Evolutionary conservation across 2,113 vertebrate species (phyloP), one percentile per base, ranked within the genome.

Genomic region (Speoplatyrhinus poulsoni): DNA sequence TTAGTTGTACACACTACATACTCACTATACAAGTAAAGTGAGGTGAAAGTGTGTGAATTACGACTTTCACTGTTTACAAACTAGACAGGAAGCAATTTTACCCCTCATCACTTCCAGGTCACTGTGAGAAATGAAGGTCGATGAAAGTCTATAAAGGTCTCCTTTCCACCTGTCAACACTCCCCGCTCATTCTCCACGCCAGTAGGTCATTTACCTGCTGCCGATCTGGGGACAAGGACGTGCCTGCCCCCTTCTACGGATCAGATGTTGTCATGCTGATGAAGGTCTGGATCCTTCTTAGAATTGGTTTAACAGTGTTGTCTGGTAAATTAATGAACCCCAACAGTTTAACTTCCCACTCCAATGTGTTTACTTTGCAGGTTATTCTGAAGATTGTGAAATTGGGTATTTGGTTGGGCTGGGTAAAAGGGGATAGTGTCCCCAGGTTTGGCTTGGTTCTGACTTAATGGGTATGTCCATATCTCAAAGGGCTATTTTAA

Each of bases 161-260:
- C 76, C 76, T 82, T 85, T 81, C 83, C 86, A 83, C 88, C 86
- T 87, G 88, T 86, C 88, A 80, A 55, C 36, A 13, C 69, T 81
- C 84, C 84, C 77, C 77, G 71, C 84, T 77, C 59, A 57, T 36
- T 83, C 70, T 66, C 74, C 67, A 53, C 10, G 15, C 52, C 75
- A 62, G 48, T 56, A 76, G 56, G 70, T 52, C 55, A 61, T 82
- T 73, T 67, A 87, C 83, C 80, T 81, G 75, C 79, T 68, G 69
- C 70, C 63, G 57, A n/a, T 65, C 4, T 13, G 13, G 52, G 63
- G 16, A 9, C 46, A 52, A 48, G 49, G 33, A 61, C 68, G 66
- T 53, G 52, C 67, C 15, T 73, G 60, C 67, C 80, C 84, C 85
- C 82, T 82, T 84, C 70, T 73, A 60, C 56, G 26, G 19, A 77